Conservation (phyloP, 2,797 vertebrate genomes). For the Squalus acanthias region DNA sequence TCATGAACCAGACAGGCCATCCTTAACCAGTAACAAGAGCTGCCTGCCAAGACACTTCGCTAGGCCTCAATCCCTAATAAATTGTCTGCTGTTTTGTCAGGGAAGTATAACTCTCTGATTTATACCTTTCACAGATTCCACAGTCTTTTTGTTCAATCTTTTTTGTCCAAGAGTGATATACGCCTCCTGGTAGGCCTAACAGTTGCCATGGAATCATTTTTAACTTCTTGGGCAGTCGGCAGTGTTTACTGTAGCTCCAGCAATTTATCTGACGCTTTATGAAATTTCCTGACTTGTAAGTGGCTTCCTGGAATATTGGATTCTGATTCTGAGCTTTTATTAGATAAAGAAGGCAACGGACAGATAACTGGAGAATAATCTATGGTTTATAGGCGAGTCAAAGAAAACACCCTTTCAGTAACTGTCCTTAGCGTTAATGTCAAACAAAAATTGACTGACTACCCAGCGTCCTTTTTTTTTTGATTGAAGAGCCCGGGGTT, state of each 20-base stretch:
- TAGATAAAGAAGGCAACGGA: not conserved
- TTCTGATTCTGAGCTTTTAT: not conserved
- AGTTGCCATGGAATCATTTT: conserved; percentile 25
- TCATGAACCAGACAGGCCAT: conserved; percentile 4
- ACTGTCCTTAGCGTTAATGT: not conserved
- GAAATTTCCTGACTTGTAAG: not conserved
- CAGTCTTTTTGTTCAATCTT: conserved; percentile 30
- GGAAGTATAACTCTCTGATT: conserved; percentile 34
- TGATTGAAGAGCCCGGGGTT: not conserved
- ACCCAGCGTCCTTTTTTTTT: not conserved
- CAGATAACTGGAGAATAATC: not conserved
- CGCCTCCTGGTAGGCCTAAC: not conserved
- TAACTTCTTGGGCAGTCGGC: not conserved
- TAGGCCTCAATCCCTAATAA: conserved; percentile 23
- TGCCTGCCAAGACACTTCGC: conserved; percentile 32
- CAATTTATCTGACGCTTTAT: conserved; percentile 11
- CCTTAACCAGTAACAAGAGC: conserved; percentile 30
- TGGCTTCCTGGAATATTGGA: conserved; percentile 6
- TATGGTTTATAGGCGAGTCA: not conserved
- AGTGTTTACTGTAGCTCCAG: not conserved
- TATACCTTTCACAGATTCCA: conserved; percentile 25
- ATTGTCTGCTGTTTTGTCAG: conserved; percentile 36
- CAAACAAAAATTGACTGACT: not conserved
- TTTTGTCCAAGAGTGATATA: not conserved
- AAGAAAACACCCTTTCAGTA: not conserved